Base-by-base conservation (phyloP, 2,888 invertebrate genomes). In the Aspidiotus destructor region DNA sequence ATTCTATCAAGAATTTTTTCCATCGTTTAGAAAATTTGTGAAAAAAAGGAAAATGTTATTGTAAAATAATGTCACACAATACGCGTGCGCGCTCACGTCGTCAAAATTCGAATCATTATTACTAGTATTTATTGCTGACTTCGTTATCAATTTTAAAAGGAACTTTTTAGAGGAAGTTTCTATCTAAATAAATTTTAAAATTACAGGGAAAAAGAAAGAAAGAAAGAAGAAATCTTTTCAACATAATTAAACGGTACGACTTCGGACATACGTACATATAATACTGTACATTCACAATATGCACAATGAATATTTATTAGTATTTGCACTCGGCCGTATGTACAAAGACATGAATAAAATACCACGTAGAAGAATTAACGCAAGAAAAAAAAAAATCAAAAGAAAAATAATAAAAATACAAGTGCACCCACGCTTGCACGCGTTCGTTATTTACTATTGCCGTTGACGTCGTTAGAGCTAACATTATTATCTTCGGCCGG, bases 321-420 rank as follows among this genome's bases (percentile, higher is more conserved):
- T 65, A 65, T 65, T 65, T 65, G 65, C 65, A 65, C 65, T 65
- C 65, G 65, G 65, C 65, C 65, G 57, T 65, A 65, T 65, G 41
- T 58, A 65, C 42, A 58, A 41, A 40, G 55, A 41, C 52, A 54
- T 54, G 42, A 64, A 64, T 53, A 41, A 54, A 62, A 64, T 40
- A 62, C n/a, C 41, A 64, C 53, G 54, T 48, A 11, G 52, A 53
- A 64, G 17, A 64, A 54, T 60, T 15, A 16, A 40, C 15, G 10
- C 13, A 61, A 10, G 42, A n/a, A 15, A 41, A 15, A 61, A 42
- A 61, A 42, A 61, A 44, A 61, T 61, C 13, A 41, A 44, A 40
- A 15, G 44, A 64, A 57, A 40, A 53, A 63, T 44, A 13, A 63
- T 10, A n/a, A 64, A 42, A 40, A 54, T 52, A 57, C 28, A 28